A percentile compares a stretch with the other conserved stretches of the same genome.
These are phyloP conservation scores for Drosophila subpulchrella DNA, from an alignment of 1,140 invertebrate species.

Conservation along the genomic window DNA sequence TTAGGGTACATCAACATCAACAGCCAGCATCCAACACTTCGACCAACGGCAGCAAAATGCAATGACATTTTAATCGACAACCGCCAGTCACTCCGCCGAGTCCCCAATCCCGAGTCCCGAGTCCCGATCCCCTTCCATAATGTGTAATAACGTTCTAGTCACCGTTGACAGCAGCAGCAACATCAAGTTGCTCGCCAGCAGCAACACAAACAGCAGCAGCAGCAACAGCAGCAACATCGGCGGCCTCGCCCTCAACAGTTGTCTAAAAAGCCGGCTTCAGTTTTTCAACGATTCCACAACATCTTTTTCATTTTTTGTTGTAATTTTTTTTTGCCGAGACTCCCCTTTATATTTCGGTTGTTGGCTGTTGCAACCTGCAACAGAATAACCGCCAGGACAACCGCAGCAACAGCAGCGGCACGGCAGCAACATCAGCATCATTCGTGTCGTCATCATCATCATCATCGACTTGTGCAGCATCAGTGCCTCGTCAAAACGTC, in stretches of 20 bases:
- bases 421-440: conserved; percentile 23
- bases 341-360: conserved; percentile 49
- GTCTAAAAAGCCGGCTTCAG: conserved; percentile 52
- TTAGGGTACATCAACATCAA: not conserved
- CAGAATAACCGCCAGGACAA: conserved; percentile 23
- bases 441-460: conserved; percentile 61
- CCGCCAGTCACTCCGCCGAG: conserved; percentile 27
- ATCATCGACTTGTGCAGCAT: conserved; percentile 78
- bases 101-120: conserved; percentile 1
- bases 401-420: conserved; percentile 11
- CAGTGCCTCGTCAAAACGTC: conserved; percentile 83
- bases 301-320: not conserved
- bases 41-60: conserved; percentile 60
- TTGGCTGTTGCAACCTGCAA: conserved; percentile 16
- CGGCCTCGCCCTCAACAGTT: conserved; percentile 73
- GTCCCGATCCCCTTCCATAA: conserved; percentile 17
- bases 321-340: not conserved
- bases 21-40: conserved; percentile 7
- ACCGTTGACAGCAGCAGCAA: conserved; percentile 35
- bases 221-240: not conserved
- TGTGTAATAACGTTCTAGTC: conserved; percentile 65
- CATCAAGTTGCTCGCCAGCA: conserved; percentile 18
- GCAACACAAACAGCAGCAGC: conserved; percentile 18
- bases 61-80: conserved; percentile 82
- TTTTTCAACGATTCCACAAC: conserved; percentile 20